Evolutionary conservation across 64 coral and sea anemone genomes (phyloP), one percentile per base, ranked within the genome.

Genomic region (Pocillopora damicornis): DNA sequence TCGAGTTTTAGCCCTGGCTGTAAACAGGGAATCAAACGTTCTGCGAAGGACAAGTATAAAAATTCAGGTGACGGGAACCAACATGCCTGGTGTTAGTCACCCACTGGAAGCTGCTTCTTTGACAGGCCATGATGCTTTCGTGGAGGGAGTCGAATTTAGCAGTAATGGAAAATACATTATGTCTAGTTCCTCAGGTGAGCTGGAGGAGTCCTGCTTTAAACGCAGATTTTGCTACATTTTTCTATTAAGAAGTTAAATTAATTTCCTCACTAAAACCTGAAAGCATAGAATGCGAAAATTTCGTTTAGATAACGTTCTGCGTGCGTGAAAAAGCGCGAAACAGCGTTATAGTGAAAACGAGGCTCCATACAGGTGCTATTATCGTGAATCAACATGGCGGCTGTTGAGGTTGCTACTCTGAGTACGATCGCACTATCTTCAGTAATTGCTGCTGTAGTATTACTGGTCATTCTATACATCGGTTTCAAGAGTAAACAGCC

Each of bases 81-180:
- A 90, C 38, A 96, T 96, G 94, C 94, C 94, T 69, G 83, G 89
- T 37, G 76, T 77, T 3, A 87, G 68, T 18, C 96, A 98, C 74
- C 92, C 92, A 42, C 77, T 98, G 34, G 77, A 92, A 83, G 96
- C 96, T 12, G 96, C 96, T 1, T 90, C 89, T 17, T 75, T 98
- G 26, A 65, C 86, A 18, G 96, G 96, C 58, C 92, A 98, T 75
- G 94, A 94, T 42, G 86, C 92, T 76, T 91, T 92, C 74, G 90
- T 98, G 22, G 96, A 98, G 76, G 96, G 96, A 63, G 92, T 94
- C 6, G 89, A 98, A 71, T 98, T 98, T 65, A 98, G 96, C 37
- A 91, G 89, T 83, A 98, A 98, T 83, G 96, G 96, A 75, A 98
- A 94, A 84, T 98, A 98, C 34, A 92, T 98, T 58, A 89, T 98